These are phyloP conservation scores for Xiphorhynchus erythropygius DNA, from an alignment of 2,797 vertebrate genomes.

Conservation along the genomic window DNA sequence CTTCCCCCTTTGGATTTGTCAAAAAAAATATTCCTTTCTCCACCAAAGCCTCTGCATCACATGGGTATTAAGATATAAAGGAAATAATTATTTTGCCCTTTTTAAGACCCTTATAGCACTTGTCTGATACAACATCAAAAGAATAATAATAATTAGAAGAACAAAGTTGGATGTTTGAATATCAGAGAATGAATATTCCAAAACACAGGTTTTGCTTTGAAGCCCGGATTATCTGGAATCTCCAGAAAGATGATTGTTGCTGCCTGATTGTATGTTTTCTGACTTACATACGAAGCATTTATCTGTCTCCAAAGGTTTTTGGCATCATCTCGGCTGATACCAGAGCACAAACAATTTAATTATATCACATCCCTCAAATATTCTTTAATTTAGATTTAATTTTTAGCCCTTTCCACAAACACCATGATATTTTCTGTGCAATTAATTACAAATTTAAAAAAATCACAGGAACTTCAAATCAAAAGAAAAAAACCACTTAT, in stretches of 20 bases:
- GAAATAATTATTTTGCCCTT: constrained; percentile 63
- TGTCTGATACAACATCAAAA: constrained; percentile 59
- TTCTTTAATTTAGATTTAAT: neutral
- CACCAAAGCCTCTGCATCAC: constrained; percentile 28
- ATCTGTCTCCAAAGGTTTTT: constrained; percentile 43
- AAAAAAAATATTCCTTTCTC: constrained; percentile 37
- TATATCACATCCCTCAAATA: neutral
- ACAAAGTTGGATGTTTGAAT: constrained; percentile 52
- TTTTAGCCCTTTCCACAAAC: neutral
- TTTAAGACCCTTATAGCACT: constrained; percentile 50
- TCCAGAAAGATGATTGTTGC: constrained; percentile 52
- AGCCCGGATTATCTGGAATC: constrained; percentile 45
- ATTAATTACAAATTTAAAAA: neutral
- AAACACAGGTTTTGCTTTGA: constrained; percentile 59
- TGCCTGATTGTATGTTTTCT: constrained; percentile 1
- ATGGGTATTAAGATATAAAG: constrained; percentile 40
- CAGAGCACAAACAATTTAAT: constrained; percentile 39
- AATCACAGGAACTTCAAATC: neutral
- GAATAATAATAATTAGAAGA: constrained; percentile 62
- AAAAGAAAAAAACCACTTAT: neutral
- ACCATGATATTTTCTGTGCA: neutral
- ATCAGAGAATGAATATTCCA: constrained; percentile 42
- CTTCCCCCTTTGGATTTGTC: constrained; percentile 47
- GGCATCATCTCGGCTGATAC: neutral
- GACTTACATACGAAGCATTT: constrained; percentile 1